Conservation (phyloP, 2,888 invertebrate species). For the Axea sp. region DNA sequence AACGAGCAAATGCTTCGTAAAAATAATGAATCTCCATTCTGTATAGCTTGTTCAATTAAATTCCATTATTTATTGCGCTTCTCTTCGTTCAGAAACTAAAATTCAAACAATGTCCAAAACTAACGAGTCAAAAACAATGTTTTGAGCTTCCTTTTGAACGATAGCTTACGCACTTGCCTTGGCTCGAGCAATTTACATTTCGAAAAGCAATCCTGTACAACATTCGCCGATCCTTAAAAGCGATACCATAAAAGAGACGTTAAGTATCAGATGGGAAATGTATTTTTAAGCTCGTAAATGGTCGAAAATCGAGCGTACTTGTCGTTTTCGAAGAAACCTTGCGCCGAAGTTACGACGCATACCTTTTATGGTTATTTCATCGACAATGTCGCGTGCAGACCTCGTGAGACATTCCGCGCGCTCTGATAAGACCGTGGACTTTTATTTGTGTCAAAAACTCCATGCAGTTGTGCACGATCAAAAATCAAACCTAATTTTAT, state of each 20-base stretch:
- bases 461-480: background rate
- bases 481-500: constrained; percentile 12
- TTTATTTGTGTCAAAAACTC: constrained; percentile 52
- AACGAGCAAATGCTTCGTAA: no score
- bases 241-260: constrained; percentile 56
- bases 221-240: constrained; percentile 36
- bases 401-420: constrained; percentile 57
- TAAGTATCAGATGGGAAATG: constrained; percentile 58
- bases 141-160: constrained; percentile 16
- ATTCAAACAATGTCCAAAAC: constrained; percentile 2
- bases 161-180: constrained; percentile 26
- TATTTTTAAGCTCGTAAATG: constrained; percentile 59
- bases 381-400: constrained; percentile 61
- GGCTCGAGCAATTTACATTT: constrained; percentile 44
- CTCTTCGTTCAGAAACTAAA: background rate
- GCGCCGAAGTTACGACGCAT: constrained; percentile 49
- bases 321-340: constrained; percentile 57
- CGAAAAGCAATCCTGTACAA: constrained; percentile 34
- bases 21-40: no score
- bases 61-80: constrained; percentile 1
- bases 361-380: constrained; percentile 63
- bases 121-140: constrained; percentile 19
- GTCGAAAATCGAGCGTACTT: constrained; percentile 55
- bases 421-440: constrained; percentile 50
- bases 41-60: constrained; percentile 4